phyloP scores from a whole-genome alignment of 2,797 vertebrate genomes.

The Falco berigora region DNA sequence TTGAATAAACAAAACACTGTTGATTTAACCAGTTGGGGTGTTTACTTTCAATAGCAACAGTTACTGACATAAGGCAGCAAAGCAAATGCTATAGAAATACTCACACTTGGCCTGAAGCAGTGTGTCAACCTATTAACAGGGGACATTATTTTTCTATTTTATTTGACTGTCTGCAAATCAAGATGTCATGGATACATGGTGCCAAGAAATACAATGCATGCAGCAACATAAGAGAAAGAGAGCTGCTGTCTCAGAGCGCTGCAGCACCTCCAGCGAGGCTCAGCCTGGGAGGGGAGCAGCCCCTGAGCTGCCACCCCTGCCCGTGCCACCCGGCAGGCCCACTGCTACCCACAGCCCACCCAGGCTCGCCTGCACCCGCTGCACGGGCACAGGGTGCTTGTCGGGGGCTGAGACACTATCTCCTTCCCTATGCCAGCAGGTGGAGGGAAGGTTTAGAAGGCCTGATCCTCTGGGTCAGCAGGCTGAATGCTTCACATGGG shows the following conservation, averaged over 20 bases:
- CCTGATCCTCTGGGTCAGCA: background rate
- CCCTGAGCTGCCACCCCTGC: background rate
- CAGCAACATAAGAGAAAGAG: background rate
- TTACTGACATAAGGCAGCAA: conserved; percentile 43
- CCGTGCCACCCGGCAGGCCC: accelerated
- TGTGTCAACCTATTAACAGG: conserved; percentile 31
- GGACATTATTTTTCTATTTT: conserved; percentile 52
- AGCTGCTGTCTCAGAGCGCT: background rate
- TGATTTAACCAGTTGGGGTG: conserved; percentile 62
- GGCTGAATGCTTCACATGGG: background rate
- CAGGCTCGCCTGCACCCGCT: background rate
- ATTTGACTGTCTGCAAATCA: conserved; percentile 36
- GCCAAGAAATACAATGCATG: conserved; percentile 44
- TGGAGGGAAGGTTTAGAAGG: accelerated
- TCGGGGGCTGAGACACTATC: accelerated
- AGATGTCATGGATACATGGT: background rate
- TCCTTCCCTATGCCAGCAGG: background rate
- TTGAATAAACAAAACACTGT: conserved; percentile 62
- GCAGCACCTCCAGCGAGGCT: background rate
- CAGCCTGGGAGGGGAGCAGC: background rate
- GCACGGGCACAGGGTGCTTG: background rate
- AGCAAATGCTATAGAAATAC: conserved; percentile 45
- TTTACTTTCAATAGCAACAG: conserved; percentile 69
- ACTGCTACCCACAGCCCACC: background rate
- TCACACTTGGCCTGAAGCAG: conserved; percentile 36